phyloP scores from a whole-genome alignment of 2,888 invertebrate species.

The Pycnomerus fuliginosus region DNA sequence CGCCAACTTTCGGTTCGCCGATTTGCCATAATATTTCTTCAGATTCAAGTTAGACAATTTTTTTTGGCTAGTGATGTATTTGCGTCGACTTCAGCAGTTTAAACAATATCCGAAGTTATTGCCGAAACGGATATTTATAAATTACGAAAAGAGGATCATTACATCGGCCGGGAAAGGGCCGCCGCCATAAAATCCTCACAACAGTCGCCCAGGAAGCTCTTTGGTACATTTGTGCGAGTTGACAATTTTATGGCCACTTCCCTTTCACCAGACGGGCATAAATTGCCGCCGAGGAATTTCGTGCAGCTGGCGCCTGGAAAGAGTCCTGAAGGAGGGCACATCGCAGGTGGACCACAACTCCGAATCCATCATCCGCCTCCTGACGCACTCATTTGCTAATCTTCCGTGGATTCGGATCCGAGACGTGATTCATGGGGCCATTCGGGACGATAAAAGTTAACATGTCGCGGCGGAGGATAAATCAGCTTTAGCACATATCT shows the following conservation, averaged over 20 bases:
- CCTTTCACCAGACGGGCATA: constrained; percentile 24
- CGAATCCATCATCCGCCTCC: constrained; percentile 2
- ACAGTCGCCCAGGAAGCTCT: constrained; percentile 30
- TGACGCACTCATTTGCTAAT: constrained; percentile 17
- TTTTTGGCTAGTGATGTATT: too few species aligned
- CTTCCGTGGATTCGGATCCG: background rate
- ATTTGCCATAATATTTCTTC: too few species aligned
- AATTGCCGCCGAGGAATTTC: constrained; percentile 21
- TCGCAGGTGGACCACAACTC: constrained; percentile 20
- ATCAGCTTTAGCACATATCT: constrained; percentile 12
- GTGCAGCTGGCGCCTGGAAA: constrained; percentile 25
- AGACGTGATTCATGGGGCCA: constrained; percentile 9
- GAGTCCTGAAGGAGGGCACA: constrained; percentile 16
- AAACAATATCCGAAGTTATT: too few species aligned
- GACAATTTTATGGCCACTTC: constrained; percentile 32
- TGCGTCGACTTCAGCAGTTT: too few species aligned
- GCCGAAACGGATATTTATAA: too few species aligned
- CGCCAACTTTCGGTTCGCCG: too few species aligned
- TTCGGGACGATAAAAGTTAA: constrained; percentile 18
- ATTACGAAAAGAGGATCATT: too few species aligned
- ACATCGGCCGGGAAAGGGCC: too few species aligned
- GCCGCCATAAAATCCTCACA: too few species aligned
- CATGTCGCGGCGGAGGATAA: constrained; percentile 21
- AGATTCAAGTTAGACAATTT: too few species aligned
- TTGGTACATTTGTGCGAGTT: constrained; percentile 30